Evolutionary conservation across 2,888 invertebrate species (phyloP).

Genomic region (Sarcophaga caerulescens): DNA sequence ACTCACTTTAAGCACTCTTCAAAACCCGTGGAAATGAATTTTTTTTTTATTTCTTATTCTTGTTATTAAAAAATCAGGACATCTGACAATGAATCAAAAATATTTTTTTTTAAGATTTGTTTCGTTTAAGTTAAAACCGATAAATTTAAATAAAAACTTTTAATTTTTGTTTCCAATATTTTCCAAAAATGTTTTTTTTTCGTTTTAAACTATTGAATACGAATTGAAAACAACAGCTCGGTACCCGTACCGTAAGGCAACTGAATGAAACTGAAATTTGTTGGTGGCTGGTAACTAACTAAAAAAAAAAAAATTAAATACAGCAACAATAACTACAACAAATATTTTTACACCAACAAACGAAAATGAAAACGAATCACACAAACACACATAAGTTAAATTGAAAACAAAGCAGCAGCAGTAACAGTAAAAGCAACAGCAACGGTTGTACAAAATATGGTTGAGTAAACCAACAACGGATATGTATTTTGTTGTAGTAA

Average conservation of each 20-base stretch:
- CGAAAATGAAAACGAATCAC: conserved; percentile 54
- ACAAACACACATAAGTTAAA: conserved; percentile 51
- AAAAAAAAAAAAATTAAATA: conserved; percentile 59
- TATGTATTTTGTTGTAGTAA: conserved; percentile 42
- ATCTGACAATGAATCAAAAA: neutral
- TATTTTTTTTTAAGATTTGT: neutral
- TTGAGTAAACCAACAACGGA: conserved; percentile 67
- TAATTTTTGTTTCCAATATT: neutral
- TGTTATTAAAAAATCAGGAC: conserved; percentile 23
- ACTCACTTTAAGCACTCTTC: conserved; percentile 55
- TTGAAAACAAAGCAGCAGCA: conserved; percentile 53
- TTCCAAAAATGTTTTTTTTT: conserved; percentile 7
- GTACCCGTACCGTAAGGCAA: conserved; percentile 79
- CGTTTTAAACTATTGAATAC: conserved; percentile 27
- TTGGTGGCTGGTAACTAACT: conserved; percentile 78
- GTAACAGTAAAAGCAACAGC: conserved; percentile 33
- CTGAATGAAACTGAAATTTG: conserved; percentile 80
- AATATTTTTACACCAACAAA: conserved; percentile 52
- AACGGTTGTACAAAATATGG: conserved; percentile 68
- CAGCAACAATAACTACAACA: conserved; percentile 22
- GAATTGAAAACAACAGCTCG: conserved; percentile 76
- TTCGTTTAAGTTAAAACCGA: conserved; percentile 19
- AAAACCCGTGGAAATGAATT: neutral
- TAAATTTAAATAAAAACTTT: conserved; percentile 17
- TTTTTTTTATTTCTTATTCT: neutral